Conservation (phyloP, 2,797 vertebrate genomes). For the Sebastes cheni region DNA sequence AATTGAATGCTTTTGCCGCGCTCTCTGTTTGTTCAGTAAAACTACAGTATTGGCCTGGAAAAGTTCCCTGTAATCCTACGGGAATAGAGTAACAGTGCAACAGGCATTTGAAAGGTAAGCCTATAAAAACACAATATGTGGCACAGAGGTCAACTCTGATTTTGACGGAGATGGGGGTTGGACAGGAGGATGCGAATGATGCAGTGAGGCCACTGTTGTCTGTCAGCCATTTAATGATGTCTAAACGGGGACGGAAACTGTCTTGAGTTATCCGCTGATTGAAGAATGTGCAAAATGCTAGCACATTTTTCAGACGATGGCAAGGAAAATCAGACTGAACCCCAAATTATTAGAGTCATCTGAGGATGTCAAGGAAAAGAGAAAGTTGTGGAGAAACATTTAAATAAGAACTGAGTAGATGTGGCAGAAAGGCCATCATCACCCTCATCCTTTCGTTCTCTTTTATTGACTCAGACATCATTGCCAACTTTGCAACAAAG, state of each 20-base stretch:
- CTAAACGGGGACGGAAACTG: constrained; percentile 21
- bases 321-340: constrained; percentile 1
- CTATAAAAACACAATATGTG: neutral
- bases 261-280: constrained; percentile 34
- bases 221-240: constrained; percentile 38
- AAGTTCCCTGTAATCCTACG: neutral
- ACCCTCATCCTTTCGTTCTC: constrained; percentile 30
- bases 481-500: constrained; percentile 61
- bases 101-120: neutral
- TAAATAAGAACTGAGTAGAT: neutral
- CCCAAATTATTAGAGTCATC: constrained; percentile 22
- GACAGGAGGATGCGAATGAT: neutral
- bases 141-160: neutral
- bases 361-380: constrained; percentile 9
- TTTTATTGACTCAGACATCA: constrained; percentile 51
- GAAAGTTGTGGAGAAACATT: neutral
- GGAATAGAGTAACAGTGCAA: neutral
- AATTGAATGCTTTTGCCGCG: neutral
- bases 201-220: constrained; percentile 9
- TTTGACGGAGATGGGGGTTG: neutral
- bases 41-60: neutral
- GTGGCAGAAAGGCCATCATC: constrained; percentile 33
- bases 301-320: constrained; percentile 40
- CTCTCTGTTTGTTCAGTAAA: neutral
- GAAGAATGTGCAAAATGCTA: constrained; percentile 47